A percentile compares a stretch with the other conserved stretches of the same genome.
phyloP scores from a whole-genome alignment of 1,140 invertebrate species.

The Cecropterus lyciades region DNA sequence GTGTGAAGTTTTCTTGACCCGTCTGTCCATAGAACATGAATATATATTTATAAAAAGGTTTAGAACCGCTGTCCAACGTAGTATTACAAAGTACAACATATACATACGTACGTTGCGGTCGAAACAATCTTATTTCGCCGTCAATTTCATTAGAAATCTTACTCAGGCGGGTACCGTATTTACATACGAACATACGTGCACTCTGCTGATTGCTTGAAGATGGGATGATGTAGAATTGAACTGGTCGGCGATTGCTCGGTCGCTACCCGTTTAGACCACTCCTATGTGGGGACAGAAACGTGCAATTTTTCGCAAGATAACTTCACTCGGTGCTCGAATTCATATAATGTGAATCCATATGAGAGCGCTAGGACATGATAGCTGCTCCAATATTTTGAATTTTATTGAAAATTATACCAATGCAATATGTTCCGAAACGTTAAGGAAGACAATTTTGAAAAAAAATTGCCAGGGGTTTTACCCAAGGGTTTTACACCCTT shows the following conservation, averaged over 20 bases:
- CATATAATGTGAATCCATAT: too few relatives aligned
- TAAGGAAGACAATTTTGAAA: too few relatives aligned
- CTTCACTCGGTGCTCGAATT: neutral
- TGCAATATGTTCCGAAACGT: too few relatives aligned
- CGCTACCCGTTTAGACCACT: conserved; percentile 1
- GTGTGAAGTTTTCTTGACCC: too few relatives aligned
- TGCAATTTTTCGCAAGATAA: conserved; percentile 8
- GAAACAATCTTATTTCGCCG: conserved; percentile 64
- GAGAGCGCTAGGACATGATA: too few relatives aligned
- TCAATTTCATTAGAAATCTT: conserved; percentile 78
- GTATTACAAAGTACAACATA: neutral
- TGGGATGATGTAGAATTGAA: conserved; percentile 39
- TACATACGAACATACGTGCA: conserved; percentile 64
- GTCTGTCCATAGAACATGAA: too few relatives aligned
- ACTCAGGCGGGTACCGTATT: conserved; percentile 52
- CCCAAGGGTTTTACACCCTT: too few relatives aligned
- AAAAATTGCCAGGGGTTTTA: too few relatives aligned
- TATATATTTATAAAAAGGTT: neutral
- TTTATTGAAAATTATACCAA: too few relatives aligned
- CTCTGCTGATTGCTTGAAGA: conserved; percentile 64
- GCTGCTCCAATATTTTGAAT: too few relatives aligned
- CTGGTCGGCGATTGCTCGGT: conserved; percentile 19
- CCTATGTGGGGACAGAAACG: conserved; percentile 31
- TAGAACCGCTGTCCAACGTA: neutral
- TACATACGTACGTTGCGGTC: conserved; percentile 24